Conservation (phyloP, 2,113 vertebrate genomes). For the Daboia siamensis region DNA sequence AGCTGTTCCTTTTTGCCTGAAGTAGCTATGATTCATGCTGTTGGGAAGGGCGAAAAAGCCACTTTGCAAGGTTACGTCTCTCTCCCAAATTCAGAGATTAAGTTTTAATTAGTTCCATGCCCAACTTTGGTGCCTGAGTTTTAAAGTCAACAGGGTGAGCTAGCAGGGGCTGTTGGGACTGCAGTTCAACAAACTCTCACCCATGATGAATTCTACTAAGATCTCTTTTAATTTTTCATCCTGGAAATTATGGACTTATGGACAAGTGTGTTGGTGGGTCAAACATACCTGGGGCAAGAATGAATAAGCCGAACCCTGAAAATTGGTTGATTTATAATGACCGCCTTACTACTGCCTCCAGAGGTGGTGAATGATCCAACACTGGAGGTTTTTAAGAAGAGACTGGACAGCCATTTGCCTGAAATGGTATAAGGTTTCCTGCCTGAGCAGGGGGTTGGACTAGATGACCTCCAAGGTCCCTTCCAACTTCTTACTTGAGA, state of each 20-base stretch:
- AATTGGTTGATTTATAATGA: not conserved
- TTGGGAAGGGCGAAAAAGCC: not conserved
- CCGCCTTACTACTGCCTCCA: not conserved
- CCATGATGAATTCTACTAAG: not conserved
- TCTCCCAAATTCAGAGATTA: not conserved
- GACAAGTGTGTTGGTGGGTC: not conserved
- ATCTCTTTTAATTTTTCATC: not conserved
- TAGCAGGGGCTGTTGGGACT: not conserved
- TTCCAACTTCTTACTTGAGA: not conserved
- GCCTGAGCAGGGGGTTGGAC: too few relatives aligned
- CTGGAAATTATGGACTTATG: not conserved
- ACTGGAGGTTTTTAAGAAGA: too few relatives aligned
- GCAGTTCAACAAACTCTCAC: not conserved
- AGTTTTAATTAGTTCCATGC: not conserved
- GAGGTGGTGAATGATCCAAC: too few relatives aligned
- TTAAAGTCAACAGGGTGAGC: not conserved
- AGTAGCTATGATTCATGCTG: not conserved
- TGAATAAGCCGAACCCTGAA: not conserved
- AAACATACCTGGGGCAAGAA: not conserved
- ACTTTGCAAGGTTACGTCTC: not conserved
- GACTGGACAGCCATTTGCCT: too few relatives aligned
- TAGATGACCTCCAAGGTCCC: too few relatives aligned
- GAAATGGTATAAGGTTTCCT: too few relatives aligned
- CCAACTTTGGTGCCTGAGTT: not conserved
- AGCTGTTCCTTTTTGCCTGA: not conserved